Percentiles rank a stretch among this genome's conserved stretches.
Evolutionary conservation across 2,888 invertebrate species (phyloP).

Genomic region (Caenorhabditis parvicauda): DNA sequence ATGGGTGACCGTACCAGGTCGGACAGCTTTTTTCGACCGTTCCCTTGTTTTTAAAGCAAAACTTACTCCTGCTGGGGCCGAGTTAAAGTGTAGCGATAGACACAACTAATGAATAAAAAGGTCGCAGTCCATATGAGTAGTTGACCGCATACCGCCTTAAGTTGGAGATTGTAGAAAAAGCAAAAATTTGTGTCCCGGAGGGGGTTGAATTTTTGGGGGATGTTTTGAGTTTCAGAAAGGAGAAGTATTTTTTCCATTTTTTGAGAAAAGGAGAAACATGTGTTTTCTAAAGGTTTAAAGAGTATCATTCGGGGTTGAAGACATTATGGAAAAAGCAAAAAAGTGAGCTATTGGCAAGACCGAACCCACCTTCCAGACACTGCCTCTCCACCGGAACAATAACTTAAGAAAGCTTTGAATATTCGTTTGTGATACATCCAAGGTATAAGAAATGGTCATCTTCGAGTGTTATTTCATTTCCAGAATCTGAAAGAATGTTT

Average conservation of each 20-base stretch:
- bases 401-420: conserved; percentile 44
- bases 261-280: background rate
- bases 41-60: conserved; percentile 1
- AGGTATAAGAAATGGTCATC: conserved; percentile 43
- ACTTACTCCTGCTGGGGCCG: conserved; percentile 44
- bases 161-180: conserved; percentile 1
- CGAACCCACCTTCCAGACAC: conserved; percentile 44
- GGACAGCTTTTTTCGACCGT: background rate
- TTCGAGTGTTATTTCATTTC: background rate
- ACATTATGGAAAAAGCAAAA: conserved; percentile 1
- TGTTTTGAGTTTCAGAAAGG: background rate
- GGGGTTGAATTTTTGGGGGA: background rate
- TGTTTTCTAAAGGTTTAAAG: background rate
- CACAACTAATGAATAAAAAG: conserved; percentile 48
- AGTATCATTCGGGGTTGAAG: background rate
- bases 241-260: background rate
- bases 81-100: conserved; percentile 49
- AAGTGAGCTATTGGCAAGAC: background rate
- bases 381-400: conserved; percentile 39
- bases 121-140: conserved; percentile 45
- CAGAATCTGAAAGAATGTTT: background rate
- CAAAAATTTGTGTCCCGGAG: no score
- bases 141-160: conserved; percentile 52
- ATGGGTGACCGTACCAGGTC: no score
- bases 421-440: conserved; percentile 38